Evolutionary conservation across 1,140 invertebrate species (phyloP).

Genomic region (Caenorhabditis brenneri): DNA sequence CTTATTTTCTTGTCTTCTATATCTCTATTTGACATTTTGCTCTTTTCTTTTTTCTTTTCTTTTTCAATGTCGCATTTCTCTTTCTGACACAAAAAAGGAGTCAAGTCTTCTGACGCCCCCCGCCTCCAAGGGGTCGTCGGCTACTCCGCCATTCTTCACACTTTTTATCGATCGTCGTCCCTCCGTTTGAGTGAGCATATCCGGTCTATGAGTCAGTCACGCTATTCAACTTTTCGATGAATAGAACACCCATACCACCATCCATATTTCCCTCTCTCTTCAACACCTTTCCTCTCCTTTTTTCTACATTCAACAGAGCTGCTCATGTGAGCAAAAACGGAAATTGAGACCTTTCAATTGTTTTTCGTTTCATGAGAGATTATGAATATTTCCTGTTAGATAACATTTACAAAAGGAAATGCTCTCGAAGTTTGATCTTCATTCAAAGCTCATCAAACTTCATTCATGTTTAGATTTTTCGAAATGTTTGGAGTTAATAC

Average conservation of each 20-base stretch:
- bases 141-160: slow-evolving; percentile 4
- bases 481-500: background rate
- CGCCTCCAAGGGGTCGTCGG: background rate
- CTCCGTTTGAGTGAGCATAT: slow-evolving; percentile 31
- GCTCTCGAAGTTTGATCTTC: background rate
- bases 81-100: slow-evolving; percentile 2
- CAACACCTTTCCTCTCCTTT: background rate
- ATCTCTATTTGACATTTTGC: background rate
- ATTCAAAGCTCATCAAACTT: background rate
- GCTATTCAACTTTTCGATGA: slow-evolving; percentile 33
- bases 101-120: slow-evolving; percentile 37
- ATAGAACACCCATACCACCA: no score
- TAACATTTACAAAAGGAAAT: background rate
- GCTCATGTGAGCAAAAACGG: background rate
- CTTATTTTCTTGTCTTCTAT: background rate
- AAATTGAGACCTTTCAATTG: background rate
- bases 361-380: background rate
- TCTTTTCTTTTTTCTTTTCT: slow-evolving; percentile 8
- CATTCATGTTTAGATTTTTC: background rate
- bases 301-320: background rate
- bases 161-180: slow-evolving; percentile 40
- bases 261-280: background rate
- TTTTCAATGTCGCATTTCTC: slow-evolving; percentile 30
- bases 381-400: background rate
- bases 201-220: slow-evolving; percentile 32